Percentiles rank a stretch among this genome's conserved stretches.
These are phyloP conservation scores for Lateolabrax maculatus DNA, from an alignment of 2,797 vertebrate species.

Conservation along the genomic window DNA sequence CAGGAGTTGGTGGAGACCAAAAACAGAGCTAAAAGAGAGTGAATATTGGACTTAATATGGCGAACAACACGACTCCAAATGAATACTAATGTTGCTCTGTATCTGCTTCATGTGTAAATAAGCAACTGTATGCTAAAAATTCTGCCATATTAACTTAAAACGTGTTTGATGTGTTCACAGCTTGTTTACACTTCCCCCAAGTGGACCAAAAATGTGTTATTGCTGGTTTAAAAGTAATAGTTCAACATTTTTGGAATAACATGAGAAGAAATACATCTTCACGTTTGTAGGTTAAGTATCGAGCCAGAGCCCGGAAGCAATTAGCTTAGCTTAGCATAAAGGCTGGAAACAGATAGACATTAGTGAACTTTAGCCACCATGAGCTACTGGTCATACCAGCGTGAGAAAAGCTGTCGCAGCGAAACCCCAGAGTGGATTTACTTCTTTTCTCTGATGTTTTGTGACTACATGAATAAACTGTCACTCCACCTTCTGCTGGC, in stretches of 20 bases:
- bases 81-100: neutral
- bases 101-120: neutral
- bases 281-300: neutral
- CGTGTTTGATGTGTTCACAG: no score
- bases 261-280: no score
- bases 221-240: neutral
- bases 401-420: no score
- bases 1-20: no score
- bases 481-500: neutral
- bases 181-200: no score
- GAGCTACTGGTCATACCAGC: neutral
- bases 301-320: neutral
- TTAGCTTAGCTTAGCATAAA: slow-evolving; percentile 4
- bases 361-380: neutral
- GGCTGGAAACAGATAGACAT: neutral
- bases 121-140: neutral
- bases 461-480: no score
- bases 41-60: no score
- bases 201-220: neutral
- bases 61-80: no score
- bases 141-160: neutral
- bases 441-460: neutral
- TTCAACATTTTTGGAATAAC: neutral
- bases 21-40: no score
- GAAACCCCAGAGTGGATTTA: no score